phyloP scores from a whole-genome alignment of 2,113 vertebrate species.

The Coptodon rendalli region DNA sequence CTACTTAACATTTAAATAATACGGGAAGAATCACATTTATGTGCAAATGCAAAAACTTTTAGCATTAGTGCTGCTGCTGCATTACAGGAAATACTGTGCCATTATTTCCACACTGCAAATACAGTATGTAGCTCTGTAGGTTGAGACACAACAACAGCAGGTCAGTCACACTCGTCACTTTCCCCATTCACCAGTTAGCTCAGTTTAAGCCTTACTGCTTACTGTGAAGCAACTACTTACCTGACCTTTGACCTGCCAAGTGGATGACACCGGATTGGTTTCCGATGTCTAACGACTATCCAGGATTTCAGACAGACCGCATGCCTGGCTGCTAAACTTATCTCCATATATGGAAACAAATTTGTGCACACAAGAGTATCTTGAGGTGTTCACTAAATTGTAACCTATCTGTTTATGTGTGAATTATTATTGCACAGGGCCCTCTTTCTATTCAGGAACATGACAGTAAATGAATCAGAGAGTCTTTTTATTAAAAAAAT shows the following conservation, averaged over 20 bases:
- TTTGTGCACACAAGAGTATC: not conserved
- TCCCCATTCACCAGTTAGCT: constrained; percentile 47
- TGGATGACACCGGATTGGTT: constrained; percentile 62
- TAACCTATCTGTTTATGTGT: not conserved
- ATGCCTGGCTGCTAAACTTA: not conserved
- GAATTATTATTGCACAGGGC: not conserved
- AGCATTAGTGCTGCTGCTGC: not conserved
- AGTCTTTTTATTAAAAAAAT: not conserved
- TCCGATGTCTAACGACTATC: constrained; percentile 51
- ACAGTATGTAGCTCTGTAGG: not conserved
- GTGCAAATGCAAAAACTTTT: not conserved
- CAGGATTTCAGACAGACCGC: constrained; percentile 46
- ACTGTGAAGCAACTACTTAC: constrained; percentile 36
- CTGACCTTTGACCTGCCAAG: constrained; percentile 60
- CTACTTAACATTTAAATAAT: not conserved
- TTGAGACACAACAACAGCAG: not conserved
- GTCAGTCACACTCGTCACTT: not conserved
- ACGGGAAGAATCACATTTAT: not conserved
- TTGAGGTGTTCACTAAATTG: not conserved
- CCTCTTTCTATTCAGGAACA: not conserved
- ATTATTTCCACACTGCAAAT: not conserved
- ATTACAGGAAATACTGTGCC: not conserved
- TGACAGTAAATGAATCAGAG: not conserved
- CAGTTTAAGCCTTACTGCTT: constrained; percentile 40
- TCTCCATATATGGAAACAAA: not conserved